phyloP scores from a whole-genome alignment of 2,113 vertebrate species.

The Heterochromis multidens region DNA sequence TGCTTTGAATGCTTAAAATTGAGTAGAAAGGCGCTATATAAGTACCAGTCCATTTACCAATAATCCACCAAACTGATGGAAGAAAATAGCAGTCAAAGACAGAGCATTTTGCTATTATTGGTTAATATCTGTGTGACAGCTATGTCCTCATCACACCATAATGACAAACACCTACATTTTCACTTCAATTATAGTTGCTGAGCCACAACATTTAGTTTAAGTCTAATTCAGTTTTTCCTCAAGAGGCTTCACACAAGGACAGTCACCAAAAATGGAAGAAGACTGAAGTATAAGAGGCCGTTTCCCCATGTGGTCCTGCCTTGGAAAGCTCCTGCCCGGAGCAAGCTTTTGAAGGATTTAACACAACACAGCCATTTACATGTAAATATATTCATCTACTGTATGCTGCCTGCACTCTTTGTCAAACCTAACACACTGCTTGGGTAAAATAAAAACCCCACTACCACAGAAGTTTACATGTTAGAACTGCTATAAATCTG shows the following conservation, averaged over 20 bases:
- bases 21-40: not conserved
- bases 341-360: conserved; percentile 11
- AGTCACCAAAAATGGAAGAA: not conserved
- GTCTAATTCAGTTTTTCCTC: not conserved
- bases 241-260: not conserved
- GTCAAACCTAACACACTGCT: not conserved
- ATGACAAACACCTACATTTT: not conserved
- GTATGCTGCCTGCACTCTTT: not conserved
- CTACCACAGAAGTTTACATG: not conserved
- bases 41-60: not conserved
- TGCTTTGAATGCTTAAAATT: too few species aligned
- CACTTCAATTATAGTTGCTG: not conserved
- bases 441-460: not conserved
- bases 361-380: conserved; percentile 19
- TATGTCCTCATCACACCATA: not conserved
- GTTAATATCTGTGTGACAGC: not conserved
- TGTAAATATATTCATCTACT: conserved; percentile 32
- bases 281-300: not conserved
- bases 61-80: not conserved
- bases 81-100: not conserved
- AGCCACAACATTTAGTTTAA: not conserved
- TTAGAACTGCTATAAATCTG: not conserved
- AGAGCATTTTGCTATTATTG: not conserved
- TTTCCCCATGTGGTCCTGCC: not conserved
- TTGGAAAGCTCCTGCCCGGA: not conserved